Evolutionary conservation across 2,888 invertebrate genomes (phyloP), one percentile per base, ranked within the genome.

Genomic region (Parapristionchus giblindavisi): DNA sequence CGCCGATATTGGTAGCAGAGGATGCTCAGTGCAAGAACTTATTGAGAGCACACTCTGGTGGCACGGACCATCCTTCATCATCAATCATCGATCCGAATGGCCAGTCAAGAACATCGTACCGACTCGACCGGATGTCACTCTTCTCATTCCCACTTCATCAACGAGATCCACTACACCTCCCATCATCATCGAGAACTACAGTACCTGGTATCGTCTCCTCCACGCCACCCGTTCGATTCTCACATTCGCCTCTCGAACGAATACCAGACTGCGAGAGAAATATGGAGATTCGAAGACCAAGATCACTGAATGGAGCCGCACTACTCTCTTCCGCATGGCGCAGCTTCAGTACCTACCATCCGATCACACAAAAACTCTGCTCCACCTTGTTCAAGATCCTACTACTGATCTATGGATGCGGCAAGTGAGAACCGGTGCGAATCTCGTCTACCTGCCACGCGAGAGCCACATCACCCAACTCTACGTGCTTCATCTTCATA

Each of bases 401-500:
- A 27, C 17, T 27, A 54, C 32, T 32, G 60, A 34, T 11, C 34
- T 60, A 8, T 60, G 65, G 65, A 38, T 34, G 14, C 8, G 61
- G 8, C 29, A 29, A 60, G 32, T 29, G 8, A 24, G 24, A 8
- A 32, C 60, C 29, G 14, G 60, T 8, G 34, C 34, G 11, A 34
- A 60, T 11, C 6, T 32, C 29, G 17, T 65, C 65, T 65, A 24
- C 24, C 38, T 65, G 8, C 43, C 38, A 21, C 29, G 52, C 3
- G 36, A 68, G 24, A 8, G 32, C 2, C 32, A 32, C 29, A 29
- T 68, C 52, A 68, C 68, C 21, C 68, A 32, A 51, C 68, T 68
- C 48, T 34, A 34, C 36, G 24, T 48, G 14, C 68, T 68, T 52
- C 32, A 68, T 21, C 24, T 27, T 2, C 68, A 68, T 27, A 32